Evolutionary conservation across 92 coral and sea anemone genomes (phyloP).

Genomic region (Porites rus): DNA sequence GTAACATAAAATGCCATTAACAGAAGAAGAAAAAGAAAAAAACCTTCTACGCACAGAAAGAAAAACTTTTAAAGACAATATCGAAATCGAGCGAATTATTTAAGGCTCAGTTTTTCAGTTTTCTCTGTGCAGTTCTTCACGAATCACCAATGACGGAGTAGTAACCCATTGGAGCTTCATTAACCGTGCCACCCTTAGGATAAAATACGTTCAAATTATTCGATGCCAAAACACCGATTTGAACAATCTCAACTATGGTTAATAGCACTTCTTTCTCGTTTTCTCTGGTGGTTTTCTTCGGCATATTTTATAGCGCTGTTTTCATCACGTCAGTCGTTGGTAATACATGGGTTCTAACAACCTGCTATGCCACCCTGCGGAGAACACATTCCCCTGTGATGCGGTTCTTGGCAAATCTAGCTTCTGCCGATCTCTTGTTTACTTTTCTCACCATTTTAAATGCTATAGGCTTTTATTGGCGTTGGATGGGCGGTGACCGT

Average conservation of each 20-base stretch:
- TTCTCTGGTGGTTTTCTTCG: not conserved
- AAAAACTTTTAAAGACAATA: not conserved
- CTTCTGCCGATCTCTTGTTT: slow-evolving; percentile 55
- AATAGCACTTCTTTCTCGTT: not conserved
- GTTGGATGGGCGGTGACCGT: slow-evolving; percentile 54
- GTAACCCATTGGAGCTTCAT: not conserved
- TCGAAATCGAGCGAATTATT: too few species aligned
- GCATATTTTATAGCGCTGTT: slow-evolving; percentile 19
- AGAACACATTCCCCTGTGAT: slow-evolving; percentile 8
- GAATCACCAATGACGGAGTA: not conserved
- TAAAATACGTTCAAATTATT: not conserved
- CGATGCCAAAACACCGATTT: not conserved
- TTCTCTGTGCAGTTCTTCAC: not conserved
- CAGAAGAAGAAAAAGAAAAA: not conserved
- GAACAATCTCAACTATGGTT: not conserved
- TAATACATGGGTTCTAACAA: slow-evolving; percentile 32
- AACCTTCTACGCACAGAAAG: not conserved
- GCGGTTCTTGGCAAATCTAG: slow-evolving; percentile 52
- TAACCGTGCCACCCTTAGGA: not conserved
- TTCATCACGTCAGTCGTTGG: slow-evolving; percentile 43
- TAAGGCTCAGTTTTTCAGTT: too few species aligned
- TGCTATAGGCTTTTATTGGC: slow-evolving; percentile 11
- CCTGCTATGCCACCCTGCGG: slow-evolving; percentile 28
- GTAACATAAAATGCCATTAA: not conserved
- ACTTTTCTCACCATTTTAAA: slow-evolving; percentile 38